Percentiles rank a stretch among this genome's conserved stretches.
These are phyloP conservation scores for Lutjanus argentimaculatus DNA, from an alignment of 2,797 vertebrate species.

Conservation along the genomic window DNA sequence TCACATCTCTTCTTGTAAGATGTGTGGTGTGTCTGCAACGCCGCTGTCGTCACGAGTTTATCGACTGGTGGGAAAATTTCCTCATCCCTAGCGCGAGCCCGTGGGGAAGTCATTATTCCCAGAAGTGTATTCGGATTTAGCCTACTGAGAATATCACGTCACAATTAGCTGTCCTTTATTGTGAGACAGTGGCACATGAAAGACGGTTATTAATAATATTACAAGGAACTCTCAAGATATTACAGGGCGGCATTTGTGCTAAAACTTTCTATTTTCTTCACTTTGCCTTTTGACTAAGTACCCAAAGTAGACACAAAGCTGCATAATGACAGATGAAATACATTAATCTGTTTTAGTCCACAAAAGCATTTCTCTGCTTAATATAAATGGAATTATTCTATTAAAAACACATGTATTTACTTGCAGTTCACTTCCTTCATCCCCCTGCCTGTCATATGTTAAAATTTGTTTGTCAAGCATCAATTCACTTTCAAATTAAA, in stretches of 20 bases:
- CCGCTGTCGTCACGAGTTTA: too few species aligned
- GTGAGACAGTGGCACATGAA: background rate
- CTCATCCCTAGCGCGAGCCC: too few species aligned
- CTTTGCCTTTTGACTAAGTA: background rate
- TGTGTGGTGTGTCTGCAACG: too few species aligned
- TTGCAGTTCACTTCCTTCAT: background rate
- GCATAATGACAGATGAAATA: slow-evolving; percentile 1
- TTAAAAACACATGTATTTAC: background rate
- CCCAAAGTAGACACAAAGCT: background rate
- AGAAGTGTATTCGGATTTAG: background rate
- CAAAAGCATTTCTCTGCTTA: background rate
- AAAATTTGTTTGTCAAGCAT: background rate
- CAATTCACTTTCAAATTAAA: background rate
- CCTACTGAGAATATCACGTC: background rate
- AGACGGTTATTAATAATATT: background rate
- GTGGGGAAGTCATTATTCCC: background rate
- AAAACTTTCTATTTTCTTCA: background rate
- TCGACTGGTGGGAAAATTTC: too few species aligned
- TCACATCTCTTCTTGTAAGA: too few species aligned
- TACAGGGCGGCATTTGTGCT: background rate
- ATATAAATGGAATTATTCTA: background rate
- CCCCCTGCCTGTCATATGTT: too few species aligned
- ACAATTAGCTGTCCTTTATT: background rate
- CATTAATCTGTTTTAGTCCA: background rate
- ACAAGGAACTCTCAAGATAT: background rate